Evolutionary conservation across 2,888 invertebrate genomes (phyloP).

Genomic region (Eupithecia insigniata): DNA sequence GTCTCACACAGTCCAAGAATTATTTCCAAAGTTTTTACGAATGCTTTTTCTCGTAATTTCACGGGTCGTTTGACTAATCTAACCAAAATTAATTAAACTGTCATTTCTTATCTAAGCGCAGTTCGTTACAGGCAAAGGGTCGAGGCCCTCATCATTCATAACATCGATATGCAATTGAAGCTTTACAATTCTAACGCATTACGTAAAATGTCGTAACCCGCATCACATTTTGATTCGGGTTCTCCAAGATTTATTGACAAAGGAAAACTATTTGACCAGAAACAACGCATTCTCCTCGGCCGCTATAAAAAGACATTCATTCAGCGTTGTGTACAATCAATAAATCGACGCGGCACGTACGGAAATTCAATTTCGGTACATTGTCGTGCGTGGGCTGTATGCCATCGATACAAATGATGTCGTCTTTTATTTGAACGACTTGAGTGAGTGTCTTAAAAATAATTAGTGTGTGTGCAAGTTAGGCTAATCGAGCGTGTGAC

Average conservation of each 20-base stretch:
- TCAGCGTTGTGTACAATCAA: constrained; percentile 58
- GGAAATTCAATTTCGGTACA: constrained; percentile 66
- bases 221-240: constrained; percentile 55
- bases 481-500: constrained; percentile 81
- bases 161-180: constrained; percentile 56
- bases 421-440: constrained; percentile 51
- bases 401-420: constrained; percentile 63
- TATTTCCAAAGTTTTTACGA: constrained; percentile 13
- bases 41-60: constrained; percentile 26
- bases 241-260: constrained; percentile 34
- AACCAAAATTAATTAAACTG: constrained; percentile 49
- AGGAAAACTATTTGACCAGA: constrained; percentile 45
- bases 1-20: not conserved
- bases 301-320: constrained; percentile 58
- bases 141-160: constrained; percentile 49
- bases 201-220: constrained; percentile 51
- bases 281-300: constrained; percentile 48
- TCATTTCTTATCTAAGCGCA: constrained; percentile 59
- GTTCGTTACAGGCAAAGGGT: constrained; percentile 55
- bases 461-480: constrained; percentile 75
- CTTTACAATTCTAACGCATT: constrained; percentile 55
- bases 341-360: constrained; percentile 61
- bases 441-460: constrained; percentile 63
- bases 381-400: constrained; percentile 63
- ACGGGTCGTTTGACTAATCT: constrained; percentile 29